Base-by-base conservation (phyloP, 1,140 invertebrate genomes). In the Battus philenor region DNA sequence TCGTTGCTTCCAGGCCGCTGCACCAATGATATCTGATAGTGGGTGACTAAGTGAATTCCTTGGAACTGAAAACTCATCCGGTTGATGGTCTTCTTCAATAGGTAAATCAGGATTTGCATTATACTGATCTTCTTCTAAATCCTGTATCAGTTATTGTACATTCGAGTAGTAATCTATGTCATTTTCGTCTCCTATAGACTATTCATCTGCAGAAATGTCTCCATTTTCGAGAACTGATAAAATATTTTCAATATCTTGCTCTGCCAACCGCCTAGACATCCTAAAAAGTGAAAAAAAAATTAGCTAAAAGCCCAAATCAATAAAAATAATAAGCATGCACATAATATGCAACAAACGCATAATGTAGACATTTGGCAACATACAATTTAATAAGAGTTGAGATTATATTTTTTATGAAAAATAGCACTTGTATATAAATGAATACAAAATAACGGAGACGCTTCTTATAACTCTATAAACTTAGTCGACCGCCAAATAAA, bases 171-270 rank as follows among this genome's bases (percentile, higher is more conserved):
- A 45, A 39, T 33, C 17, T 13, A 52, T 47, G n/a, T 47, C 44
- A 47, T 47, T 29, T 41, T 47, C 45, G 38, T 52, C 45, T 24
- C 44, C 49, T 36, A 38, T 45, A 30, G 9, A 29, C 29, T 52
- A 30, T 22, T 22, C 20, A 22, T 22, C 45, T 47, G 36, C 33
- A 33, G 45, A 47, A 22, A 29, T 38, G 1, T 38, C 44, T 27
- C 22, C 34, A 47, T 30, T 18, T 22, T 7, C 20, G 20, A 22
- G 20, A 22, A 22, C 20, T 22, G 20, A 22, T 22, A 22, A 22
- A 22, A 47, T 41, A 39, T 39, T 24, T 22, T 54, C 41, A 33
- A 48, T 52, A 56, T 67, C 49, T 30, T 44, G 20, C n/a, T 54
- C 53, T 15, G 44, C 44, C 32, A 45, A 34, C 26, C 48, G 17